Evolutionary conservation across 1,140 invertebrate species (phyloP), one percentile per base, ranked within the genome.

Genomic region (Drosophila orena): DNA sequence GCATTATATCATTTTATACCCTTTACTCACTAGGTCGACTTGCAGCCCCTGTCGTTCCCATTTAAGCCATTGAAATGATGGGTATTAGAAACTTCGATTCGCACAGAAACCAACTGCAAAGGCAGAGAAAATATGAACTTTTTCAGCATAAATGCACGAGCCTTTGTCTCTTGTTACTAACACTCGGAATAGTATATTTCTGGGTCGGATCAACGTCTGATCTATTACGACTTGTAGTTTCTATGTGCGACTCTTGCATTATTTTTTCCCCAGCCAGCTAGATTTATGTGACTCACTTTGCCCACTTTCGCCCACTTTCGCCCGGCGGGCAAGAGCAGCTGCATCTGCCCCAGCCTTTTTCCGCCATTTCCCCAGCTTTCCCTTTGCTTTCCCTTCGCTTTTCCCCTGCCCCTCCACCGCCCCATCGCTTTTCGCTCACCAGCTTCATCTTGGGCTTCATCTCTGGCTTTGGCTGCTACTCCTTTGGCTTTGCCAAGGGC

Each of bases 211-310:
- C 3, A 27, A 11, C 47, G 17, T 14, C 53, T 15, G 14, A 42
- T 40, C 11, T 27, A 27, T 42, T 17, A 12, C 11, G n/a, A 40
- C 15, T 66, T 56, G 34, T 55, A 22, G 55, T 34, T 40, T 40
- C 4, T 40, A 24, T 35, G 34, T 30, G 15, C 34, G 46, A 43
- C 30, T 4, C 42, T 42, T 56, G 35, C 15, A 30, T 57, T 38
- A 27, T 70, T 86, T 52, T 71, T 79, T 58, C 38, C 7, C 30
- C 27, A 86, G 55, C 44, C 68, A 50, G 37, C 38, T 22, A 85
- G 80, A 85, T 85, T 85, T 86, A 85, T 85, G 74, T 70, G 77
- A 60, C 61, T 79, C 73, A 55, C 55, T 58, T 69, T 43, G 44
- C 64, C 50, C 64, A 68, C 64, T 70, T 47, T 70, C 47, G 44